Conservation (phyloP, 2,888 invertebrate genomes). For the Stenolophus ochropezus region DNA sequence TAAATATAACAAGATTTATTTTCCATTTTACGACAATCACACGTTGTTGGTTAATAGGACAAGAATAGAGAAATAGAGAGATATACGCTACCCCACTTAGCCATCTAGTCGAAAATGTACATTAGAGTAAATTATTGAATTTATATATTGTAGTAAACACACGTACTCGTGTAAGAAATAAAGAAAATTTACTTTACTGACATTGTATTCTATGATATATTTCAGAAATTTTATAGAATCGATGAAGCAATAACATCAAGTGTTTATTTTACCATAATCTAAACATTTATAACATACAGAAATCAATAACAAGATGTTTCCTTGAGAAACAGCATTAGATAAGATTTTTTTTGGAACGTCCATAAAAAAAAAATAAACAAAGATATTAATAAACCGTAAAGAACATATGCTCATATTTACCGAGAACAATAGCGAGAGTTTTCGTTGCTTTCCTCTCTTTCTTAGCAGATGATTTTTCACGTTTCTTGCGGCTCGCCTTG, state of each 20-base stretch:
- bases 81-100: too few species aligned
- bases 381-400: constrained; percentile 24
- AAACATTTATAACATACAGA: background rate
- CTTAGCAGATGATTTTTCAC: constrained; percentile 94
- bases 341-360: background rate
- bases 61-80: too few species aligned
- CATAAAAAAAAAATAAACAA: constrained; percentile 10
- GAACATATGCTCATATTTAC: constrained; percentile 76
- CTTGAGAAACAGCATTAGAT: background rate
- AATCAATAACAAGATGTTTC: background rate
- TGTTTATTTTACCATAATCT: background rate
- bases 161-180: too few species aligned
- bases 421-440: constrained; percentile 97
- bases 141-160: too few species aligned
- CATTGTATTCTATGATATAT: background rate
- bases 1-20: too few species aligned
- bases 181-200: too few species aligned
- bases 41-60: too few species aligned
- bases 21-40: too few species aligned
- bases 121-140: too few species aligned
- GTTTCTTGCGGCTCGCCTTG: constrained; percentile 95
- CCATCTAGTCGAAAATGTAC: too few species aligned
- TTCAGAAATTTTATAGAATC: background rate
- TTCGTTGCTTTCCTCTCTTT: constrained; percentile 98
- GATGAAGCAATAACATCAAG: background rate